A percentile compares a stretch with the other conserved stretches of the same genome.
phyloP scores from a whole-genome alignment of 2,113 vertebrate species.

The Tautogolabrus adspersus region DNA sequence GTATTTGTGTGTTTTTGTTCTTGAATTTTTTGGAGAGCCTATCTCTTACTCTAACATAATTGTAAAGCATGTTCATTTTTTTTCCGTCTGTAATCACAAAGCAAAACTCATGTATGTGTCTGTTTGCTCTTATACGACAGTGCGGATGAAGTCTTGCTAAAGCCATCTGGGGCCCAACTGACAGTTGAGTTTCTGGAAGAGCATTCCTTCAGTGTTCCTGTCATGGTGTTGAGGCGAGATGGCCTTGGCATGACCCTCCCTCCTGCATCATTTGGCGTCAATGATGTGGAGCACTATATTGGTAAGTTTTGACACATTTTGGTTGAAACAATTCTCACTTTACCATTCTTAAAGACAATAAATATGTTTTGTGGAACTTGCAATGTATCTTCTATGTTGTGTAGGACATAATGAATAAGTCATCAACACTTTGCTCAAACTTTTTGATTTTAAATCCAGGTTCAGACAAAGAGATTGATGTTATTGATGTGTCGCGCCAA shows the following conservation, averaged over 20 bases:
- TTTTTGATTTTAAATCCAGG: conserved; percentile 74
- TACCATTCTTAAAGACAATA: not conserved
- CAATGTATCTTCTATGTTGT: not conserved
- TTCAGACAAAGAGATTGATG: conserved; percentile 92
- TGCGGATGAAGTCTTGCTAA: conserved; percentile 92
- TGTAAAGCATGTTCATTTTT: not conserved
- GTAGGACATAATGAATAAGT: not conserved
- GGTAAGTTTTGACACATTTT: conserved; percentile 76
- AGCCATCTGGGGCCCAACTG: conserved; percentile 90
- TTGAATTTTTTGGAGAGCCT: not conserved
- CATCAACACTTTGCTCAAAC: not conserved
- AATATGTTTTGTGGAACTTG: not conserved
- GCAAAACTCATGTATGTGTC: conserved; percentile 9
- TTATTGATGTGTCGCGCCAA: conserved; percentile 92
- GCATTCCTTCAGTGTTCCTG: conserved; percentile 94
- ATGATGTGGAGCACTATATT: conserved; percentile 91
- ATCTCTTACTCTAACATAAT: not conserved
- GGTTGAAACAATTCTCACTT: not conserved
- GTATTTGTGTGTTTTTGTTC: not conserved
- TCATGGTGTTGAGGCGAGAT: conserved; percentile 91
- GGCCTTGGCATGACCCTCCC: conserved; percentile 95
- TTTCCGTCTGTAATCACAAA: not conserved
- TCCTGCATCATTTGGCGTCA: conserved; percentile 88
- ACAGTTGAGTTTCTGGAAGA: conserved; percentile 95
- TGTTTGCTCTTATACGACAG: conserved; percentile 73